Base-by-base conservation (phyloP, 2,113 vertebrate species). In the Nestor notabilis region DNA sequence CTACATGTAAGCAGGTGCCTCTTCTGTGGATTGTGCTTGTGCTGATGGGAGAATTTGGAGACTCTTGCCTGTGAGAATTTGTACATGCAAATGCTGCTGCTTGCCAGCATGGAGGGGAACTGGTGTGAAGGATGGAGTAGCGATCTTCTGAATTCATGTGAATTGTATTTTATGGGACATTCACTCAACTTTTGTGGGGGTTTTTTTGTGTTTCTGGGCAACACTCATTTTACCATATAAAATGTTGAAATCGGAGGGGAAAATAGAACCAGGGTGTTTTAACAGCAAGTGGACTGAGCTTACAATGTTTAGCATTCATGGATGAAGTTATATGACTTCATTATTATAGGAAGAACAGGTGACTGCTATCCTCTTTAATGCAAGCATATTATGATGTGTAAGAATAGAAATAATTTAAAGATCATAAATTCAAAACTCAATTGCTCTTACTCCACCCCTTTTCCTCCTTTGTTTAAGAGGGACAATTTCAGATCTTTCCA, bases 401-500 rank as follows among this genome's bases (percentile, higher is more conserved):
- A 50, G 25, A 70, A 25, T 1, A 44, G 21, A 87, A 83, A 68
- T 56, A 37, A 66, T n/a, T 41, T 24, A 5, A 71, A 63, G 50
- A 24, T 46, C 4, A 41, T 71, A 6, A 66, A 43, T 68, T 66
- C 71, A 66, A 75, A 83, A 56, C 27, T 50, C 33, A 37, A 1
- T 19, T 39, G 17, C 27, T 68, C 13, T 23, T 58, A 17, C 11
- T 49, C 13, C 18, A 23, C 4, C 44, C 5, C 3, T 4, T 12
- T 50, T 53, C 37, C 12, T 74, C 5, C 14, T 41, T 46, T 20
- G 33, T 56, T 68, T 47, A 50, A 20, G 25, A 68, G 53, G 46
- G 17, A 12, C 2, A 0, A 0, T 46, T 81, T 83, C 14, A 17
- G 14, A 37, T 28, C 6, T 75, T 83, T 39, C 10, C 1, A 1